phyloP scores from a whole-genome alignment of 2,113 vertebrate genomes.

The Indri indri region DNA sequence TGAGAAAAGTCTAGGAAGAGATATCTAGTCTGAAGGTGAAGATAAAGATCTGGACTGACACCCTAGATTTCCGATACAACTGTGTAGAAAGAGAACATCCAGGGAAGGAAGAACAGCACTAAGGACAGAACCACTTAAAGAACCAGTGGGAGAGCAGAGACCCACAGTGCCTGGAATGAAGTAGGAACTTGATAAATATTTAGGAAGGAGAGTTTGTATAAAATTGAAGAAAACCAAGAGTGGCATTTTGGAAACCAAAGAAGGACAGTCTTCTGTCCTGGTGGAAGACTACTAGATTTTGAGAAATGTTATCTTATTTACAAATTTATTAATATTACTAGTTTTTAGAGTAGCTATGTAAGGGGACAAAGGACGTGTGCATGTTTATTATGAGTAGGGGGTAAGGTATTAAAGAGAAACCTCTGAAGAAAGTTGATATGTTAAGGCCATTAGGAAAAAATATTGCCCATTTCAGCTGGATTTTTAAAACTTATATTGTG shows the following conservation, averaged over 20 bases:
- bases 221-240: neutral
- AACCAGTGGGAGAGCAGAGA: neutral
- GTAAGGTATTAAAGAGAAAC: conserved; percentile 5
- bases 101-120: neutral
- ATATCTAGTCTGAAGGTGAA: neutral
- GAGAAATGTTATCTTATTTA: neutral
- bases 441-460: neutral
- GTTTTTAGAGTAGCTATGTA: neutral
- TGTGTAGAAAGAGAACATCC: neutral
- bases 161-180: neutral
- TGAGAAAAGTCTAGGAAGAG: neutral
- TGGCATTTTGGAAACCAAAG: neutral
- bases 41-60: neutral
- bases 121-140: neutral
- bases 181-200: neutral
- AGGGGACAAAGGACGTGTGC: neutral
- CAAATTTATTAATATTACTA: neutral
- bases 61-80: neutral
- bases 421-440: conserved; percentile 28
- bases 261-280: neutral
- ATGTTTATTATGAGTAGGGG: neutral
- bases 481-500: neutral
- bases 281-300: neutral
- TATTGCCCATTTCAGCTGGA: neutral
- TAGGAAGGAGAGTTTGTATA: neutral